Conservation (phyloP, 1,140 invertebrate species). For the Hypothenemus hampei region DNA sequence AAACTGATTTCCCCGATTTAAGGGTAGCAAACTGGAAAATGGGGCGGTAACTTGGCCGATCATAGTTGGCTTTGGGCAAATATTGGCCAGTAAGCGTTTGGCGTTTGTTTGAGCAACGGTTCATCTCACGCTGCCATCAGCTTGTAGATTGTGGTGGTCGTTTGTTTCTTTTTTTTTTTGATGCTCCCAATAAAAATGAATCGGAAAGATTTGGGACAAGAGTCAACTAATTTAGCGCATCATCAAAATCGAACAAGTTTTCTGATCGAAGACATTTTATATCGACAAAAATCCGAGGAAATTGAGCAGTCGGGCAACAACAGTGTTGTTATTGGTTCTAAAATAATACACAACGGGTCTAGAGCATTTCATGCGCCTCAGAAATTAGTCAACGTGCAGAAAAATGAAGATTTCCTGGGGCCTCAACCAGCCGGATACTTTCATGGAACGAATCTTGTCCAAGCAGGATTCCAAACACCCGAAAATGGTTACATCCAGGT, state of each 20-base stretch:
- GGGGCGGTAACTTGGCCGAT: constrained; percentile 28
- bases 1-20: constrained; percentile 39
- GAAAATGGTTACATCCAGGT: constrained; percentile 53
- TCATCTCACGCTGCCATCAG: neutral
- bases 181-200: constrained; percentile 4
- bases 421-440: constrained; percentile 33
- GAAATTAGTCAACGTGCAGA: constrained; percentile 23
- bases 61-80: constrained; percentile 25
- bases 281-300: constrained; percentile 53
- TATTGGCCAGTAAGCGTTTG: constrained; percentile 32
- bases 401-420: constrained; percentile 25
- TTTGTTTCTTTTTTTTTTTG: neutral
- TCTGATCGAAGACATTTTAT: constrained; percentile 77
- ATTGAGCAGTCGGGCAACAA: neutral
- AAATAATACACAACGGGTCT: neutral
- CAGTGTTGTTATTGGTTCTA: neutral
- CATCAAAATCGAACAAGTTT: constrained; percentile 60
- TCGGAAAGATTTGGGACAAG: constrained; percentile 21
- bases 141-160: neutral
- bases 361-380: constrained; percentile 23
- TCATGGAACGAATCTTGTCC: constrained; percentile 32
- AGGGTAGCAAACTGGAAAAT: constrained; percentile 38
- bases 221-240: constrained; percentile 27
- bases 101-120: constrained; percentile 30
- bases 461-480: constrained; percentile 29